Evolutionary conservation across 2,797 vertebrate species (phyloP).

Genomic region (Agapornis canus): DNA sequence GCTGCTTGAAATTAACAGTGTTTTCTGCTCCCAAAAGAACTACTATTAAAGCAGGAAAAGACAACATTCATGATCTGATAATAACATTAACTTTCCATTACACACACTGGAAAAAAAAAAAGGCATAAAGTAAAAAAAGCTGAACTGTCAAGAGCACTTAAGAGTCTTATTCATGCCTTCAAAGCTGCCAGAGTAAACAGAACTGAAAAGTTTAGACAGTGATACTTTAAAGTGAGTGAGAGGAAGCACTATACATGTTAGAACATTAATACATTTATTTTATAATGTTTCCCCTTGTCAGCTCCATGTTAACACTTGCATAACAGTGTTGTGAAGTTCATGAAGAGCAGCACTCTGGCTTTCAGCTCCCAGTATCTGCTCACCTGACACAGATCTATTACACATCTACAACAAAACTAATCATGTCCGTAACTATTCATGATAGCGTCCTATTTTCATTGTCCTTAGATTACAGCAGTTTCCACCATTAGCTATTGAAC

Average conservation of each 20-base stretch:
- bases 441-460: background rate
- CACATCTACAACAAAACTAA: background rate
- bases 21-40: background rate
- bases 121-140: background rate
- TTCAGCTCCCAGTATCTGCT: background rate
- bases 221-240: background rate
- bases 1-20: background rate
- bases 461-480: background rate
- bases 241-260: background rate
- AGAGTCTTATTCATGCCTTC: background rate
- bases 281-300: background rate
- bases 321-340: background rate
- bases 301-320: background rate
- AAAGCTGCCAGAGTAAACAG: background rate
- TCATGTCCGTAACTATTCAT: fast-evolving
- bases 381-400: background rate
- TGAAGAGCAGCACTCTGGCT: background rate
- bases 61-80: background rate
- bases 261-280: background rate
- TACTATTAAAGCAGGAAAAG: background rate
- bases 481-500: background rate
- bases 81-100: background rate
- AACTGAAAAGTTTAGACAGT: background rate
- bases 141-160: background rate
- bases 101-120: fast-evolving